phyloP scores from a whole-genome alignment of 53 echinoderm and acorn worm species.

The Arbacia lixula region DNA sequence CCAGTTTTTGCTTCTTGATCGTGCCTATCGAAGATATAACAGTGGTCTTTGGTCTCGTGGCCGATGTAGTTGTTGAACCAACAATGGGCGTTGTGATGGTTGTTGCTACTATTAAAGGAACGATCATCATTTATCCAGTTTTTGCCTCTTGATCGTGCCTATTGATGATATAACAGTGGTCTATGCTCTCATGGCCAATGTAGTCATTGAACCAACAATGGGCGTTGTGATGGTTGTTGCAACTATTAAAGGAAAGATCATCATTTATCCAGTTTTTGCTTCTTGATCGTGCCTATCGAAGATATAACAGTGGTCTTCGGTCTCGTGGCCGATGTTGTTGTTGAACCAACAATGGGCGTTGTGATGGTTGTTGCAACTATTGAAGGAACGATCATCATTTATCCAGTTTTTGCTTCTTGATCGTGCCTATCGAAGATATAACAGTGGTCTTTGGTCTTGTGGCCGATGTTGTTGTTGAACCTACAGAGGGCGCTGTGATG shows the following conservation, averaged over 20 bases:
- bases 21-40: not conserved
- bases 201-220: not conserved
- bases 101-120: not conserved
- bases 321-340: slow-evolving; percentile 60
- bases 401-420: slow-evolving; percentile 70
- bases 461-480: slow-evolving; percentile 61
- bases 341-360: slow-evolving; percentile 57
- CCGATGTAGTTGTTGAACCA: not conserved
- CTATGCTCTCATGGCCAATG: not conserved
- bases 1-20: not conserved
- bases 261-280: slow-evolving; percentile 56
- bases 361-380: slow-evolving; percentile 2
- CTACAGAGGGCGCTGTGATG: slow-evolving; percentile 54
- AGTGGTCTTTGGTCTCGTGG: not conserved
- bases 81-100: not conserved
- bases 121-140: not conserved
- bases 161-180: not conserved
- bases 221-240: not conserved
- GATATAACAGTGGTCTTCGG: slow-evolving; percentile 72
- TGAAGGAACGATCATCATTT: slow-evolving; percentile 31
- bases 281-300: slow-evolving; percentile 72
- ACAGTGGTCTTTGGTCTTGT: slow-evolving; percentile 68
- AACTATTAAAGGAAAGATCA: not conserved
- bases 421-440: slow-evolving; percentile 71
- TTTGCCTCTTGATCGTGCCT: not conserved